phyloP scores from a whole-genome alignment of 64 coral and sea anemone genomes.

The Pocillopora damicornis region DNA sequence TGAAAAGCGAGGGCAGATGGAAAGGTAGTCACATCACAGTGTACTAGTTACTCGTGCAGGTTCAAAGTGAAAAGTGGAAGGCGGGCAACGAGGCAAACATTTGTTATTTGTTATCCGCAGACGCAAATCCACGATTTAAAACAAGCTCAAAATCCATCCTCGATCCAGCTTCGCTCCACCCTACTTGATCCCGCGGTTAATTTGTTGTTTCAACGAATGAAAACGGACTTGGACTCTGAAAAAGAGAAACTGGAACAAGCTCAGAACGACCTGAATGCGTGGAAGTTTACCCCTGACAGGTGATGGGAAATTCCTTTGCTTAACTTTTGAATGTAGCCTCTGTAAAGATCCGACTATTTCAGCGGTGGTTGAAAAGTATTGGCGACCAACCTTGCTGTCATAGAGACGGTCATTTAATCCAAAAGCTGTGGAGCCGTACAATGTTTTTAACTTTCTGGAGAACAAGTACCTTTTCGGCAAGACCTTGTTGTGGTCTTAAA shows the following conservation, averaged over 20 bases:
- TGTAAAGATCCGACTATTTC: background rate
- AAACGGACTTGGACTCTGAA: constrained; percentile 94
- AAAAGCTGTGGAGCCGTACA: too few species aligned
- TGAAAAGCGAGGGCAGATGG: too few species aligned
- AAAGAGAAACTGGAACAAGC: constrained; percentile 99
- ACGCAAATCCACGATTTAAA: constrained; percentile 99
- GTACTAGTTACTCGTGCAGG: background rate
- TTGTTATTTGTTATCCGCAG: constrained; percentile 54
- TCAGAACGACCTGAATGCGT: constrained; percentile 94
- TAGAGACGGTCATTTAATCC: too few species aligned
- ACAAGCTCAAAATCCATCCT: constrained; percentile 97
- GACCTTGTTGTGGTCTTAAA: too few species aligned
- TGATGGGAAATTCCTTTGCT: constrained; percentile 23
- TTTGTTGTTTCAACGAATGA: constrained; percentile 99
- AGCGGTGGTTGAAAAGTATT: too few species aligned
- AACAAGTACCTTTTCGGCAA: too few species aligned
- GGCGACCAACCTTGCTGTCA: too few species aligned
- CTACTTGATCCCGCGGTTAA: constrained; percentile 96
- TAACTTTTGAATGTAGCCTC: background rate
- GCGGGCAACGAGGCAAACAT: background rate
- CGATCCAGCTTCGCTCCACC: constrained; percentile 88
- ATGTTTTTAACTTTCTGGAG: too few species aligned
- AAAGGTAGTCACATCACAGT: too few species aligned
- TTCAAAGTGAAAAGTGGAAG: background rate
- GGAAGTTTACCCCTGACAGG: constrained; percentile 99